Evolutionary conservation across 1,140 invertebrate genomes (phyloP).

Genomic region (Apolygus lucorum): DNA sequence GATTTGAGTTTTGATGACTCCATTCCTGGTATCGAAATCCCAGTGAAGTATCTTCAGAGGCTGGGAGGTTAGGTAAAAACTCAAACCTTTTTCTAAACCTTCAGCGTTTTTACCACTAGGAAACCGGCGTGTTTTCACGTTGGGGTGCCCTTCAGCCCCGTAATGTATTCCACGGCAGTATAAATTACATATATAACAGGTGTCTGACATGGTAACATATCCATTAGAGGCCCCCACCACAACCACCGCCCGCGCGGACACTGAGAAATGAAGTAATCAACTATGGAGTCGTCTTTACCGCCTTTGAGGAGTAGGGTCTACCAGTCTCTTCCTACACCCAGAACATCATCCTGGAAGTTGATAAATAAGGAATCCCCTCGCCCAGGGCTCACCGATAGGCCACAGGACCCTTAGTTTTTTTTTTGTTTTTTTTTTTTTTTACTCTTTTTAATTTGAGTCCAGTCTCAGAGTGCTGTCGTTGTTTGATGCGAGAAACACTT

Average conservation of each 20-base stretch:
- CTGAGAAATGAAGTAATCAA: constrained; percentile 21
- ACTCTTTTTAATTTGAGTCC: too few species aligned
- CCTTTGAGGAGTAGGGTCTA: not conserved
- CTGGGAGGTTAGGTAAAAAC: not conserved
- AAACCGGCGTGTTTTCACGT: not conserved
- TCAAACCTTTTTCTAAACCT: not conserved
- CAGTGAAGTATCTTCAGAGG: too few species aligned
- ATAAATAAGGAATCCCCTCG: not conserved
- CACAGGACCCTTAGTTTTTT: not conserved
- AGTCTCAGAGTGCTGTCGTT: too few species aligned
- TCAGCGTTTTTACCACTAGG: not conserved
- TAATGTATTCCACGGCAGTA: constrained; percentile 12
- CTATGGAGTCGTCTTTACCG: constrained; percentile 1
- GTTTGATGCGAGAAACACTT: too few species aligned
- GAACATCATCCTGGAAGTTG: too few species aligned
- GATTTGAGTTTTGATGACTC: too few species aligned
- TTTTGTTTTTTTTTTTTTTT: too few species aligned
- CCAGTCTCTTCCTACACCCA: not conserved
- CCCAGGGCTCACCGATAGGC: not conserved
- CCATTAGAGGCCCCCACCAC: constrained; percentile 1
- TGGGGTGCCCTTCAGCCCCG: not conserved
- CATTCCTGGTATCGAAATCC: too few species aligned
- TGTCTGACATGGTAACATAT: constrained; percentile 19
- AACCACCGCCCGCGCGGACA: not conserved
- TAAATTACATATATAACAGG: constrained; percentile 21